Conservation (phyloP, 1,140 invertebrate genomes). For the Heliconius himera region DNA sequence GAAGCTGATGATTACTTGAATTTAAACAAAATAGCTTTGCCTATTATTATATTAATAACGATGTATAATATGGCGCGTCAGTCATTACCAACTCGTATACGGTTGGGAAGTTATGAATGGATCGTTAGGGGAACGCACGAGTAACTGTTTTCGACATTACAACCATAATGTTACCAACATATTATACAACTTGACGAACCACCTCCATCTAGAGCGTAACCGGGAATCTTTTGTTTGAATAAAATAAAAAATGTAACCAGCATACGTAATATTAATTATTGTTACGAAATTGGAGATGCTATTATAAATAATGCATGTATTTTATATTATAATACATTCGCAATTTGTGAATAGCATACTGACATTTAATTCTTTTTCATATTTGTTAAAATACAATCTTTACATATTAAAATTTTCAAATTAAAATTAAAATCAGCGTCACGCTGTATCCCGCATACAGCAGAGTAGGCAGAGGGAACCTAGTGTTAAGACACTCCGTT, state of each 20-base stretch:
- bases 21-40: no score
- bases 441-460: no score
- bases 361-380: neutral
- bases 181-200: slow-evolving; percentile 11
- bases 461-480: no score
- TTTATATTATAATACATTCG: neutral
- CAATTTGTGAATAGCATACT: neutral
- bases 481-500: no score
- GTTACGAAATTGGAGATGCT: slow-evolving; percentile 20
- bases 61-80: slow-evolving; percentile 8
- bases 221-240: slow-evolving; percentile 33
- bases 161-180: slow-evolving; percentile 34
- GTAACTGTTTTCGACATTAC: slow-evolving; percentile 51
- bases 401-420: neutral
- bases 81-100: slow-evolving; percentile 29
- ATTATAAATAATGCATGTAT: slow-evolving; percentile 5
- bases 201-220: slow-evolving; percentile 25
- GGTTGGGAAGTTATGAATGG: slow-evolving; percentile 59
- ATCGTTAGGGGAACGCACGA: slow-evolving; percentile 59
- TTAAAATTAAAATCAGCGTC: no score
- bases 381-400: neutral
- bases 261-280: slow-evolving; percentile 10
- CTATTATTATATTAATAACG: neutral
- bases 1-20: no score
- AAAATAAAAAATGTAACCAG: slow-evolving; percentile 17